Percentiles rank a stretch among this genome's conserved stretches.
Evolutionary conservation across 2,888 invertebrate genomes (phyloP).

Genomic region (Lochmaea capreae): DNA sequence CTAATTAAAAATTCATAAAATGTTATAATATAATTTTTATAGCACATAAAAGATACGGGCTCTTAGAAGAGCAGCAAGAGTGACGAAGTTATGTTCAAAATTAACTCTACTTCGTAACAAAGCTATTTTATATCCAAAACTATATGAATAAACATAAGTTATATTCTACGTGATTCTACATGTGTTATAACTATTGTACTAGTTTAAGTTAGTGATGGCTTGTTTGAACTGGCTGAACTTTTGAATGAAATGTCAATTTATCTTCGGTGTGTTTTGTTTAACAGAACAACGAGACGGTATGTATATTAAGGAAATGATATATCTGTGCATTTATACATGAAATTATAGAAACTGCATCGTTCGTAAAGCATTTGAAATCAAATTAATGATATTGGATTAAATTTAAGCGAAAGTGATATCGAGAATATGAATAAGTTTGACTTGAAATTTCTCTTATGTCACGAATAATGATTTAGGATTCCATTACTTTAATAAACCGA

Average conservation of each 20-base stretch:
- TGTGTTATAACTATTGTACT: constrained; percentile 30
- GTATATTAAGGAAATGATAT: not conserved
- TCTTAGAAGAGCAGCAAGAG: not conserved
- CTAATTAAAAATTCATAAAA: not conserved
- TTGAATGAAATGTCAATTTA: constrained; percentile 29
- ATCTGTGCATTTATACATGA: not conserved
- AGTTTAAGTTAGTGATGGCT: constrained; percentile 19
- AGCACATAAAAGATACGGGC: not conserved
- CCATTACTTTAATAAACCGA: too few species aligned
- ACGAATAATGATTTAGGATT: too few species aligned
- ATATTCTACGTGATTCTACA: constrained; percentile 32
- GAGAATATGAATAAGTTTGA: too few species aligned
- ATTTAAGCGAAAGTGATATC: too few species aligned
- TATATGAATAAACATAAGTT: constrained; percentile 32
- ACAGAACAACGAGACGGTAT: constrained; percentile 9
- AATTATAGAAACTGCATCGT: not conserved
- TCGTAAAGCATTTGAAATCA: not conserved
- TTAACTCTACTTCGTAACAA: constrained; percentile 20
- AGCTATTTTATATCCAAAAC: constrained; percentile 26
- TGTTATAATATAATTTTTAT: not conserved
- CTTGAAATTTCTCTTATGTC: too few species aligned
- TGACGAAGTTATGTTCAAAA: constrained; percentile 24
- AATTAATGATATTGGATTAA: too few species aligned
- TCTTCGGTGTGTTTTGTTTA: constrained; percentile 24
- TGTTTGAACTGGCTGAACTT: constrained; percentile 29